A percentile compares a stretch with the other conserved stretches of the same genome.
Conservation (phyloP, 2,888 invertebrate genomes). For the Eilema depressum region DNA sequence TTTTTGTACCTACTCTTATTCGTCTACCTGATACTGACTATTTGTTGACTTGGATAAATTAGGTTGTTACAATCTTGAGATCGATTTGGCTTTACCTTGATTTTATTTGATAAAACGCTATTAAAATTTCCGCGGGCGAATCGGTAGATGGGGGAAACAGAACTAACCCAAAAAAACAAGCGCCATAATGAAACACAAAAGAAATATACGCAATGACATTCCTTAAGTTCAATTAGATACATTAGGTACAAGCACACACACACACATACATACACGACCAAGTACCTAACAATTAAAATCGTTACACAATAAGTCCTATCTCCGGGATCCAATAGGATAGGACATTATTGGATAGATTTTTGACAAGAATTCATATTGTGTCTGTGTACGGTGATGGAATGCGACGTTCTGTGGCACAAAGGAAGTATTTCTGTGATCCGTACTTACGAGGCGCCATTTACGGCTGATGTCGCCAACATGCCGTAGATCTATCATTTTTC, state of each 20-base stretch:
- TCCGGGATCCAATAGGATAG: not conserved
- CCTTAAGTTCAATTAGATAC: conserved; percentile 4
- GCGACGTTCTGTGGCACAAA: not conserved
- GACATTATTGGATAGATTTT: not conserved
- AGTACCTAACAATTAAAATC: not conserved
- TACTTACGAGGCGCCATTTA: not conserved
- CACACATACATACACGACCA: not conserved
- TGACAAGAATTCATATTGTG: not conserved
- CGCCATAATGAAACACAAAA: not conserved
- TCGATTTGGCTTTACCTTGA: too few relatives aligned
- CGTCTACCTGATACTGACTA: too few relatives aligned
- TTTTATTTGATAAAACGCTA: too few relatives aligned
- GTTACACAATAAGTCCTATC: not conserved
- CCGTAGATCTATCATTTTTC: not conserved
- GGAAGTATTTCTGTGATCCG: not conserved
- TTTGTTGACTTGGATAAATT: too few relatives aligned
- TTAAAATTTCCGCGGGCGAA: too few relatives aligned
- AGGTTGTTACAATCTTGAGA: too few relatives aligned
- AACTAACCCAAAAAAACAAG: not conserved
- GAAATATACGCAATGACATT: conserved; percentile 9
- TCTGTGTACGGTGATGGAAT: not conserved
- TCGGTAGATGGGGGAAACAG: too few relatives aligned
- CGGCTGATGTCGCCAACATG: not conserved
- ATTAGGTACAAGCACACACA: not conserved
- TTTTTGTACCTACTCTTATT: too few relatives aligned